Percentiles rank a stretch among this genome's conserved stretches.
These are phyloP conservation scores for Phania funesta DNA, from an alignment of 2,888 invertebrate genomes.

Conservation along the genomic window DNA sequence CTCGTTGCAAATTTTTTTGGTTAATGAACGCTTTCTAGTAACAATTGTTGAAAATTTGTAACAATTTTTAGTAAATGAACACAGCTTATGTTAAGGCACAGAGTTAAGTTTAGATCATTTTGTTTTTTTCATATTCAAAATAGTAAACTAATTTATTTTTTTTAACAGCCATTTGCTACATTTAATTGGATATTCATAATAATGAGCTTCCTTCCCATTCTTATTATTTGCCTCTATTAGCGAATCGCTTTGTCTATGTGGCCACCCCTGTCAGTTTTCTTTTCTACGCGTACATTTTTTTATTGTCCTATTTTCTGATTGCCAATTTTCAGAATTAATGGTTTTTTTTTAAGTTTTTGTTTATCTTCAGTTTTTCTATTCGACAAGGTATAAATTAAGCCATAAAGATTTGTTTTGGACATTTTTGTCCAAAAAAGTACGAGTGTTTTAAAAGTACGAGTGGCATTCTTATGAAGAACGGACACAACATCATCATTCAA, in stretches of 20 bases:
- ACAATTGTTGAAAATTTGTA: no score
- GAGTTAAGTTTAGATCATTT: no score
- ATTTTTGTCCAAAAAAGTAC: constrained; percentile 27
- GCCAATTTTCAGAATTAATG: constrained; percentile 42
- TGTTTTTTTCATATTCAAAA: no score
- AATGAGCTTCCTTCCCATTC: background rate
- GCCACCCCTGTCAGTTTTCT: background rate
- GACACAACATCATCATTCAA: constrained; percentile 57
- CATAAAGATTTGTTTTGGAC: constrained; percentile 48
- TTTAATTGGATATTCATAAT: no score
- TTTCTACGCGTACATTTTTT: constrained; percentile 11
- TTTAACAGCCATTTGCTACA: no score
- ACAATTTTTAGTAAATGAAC: no score
- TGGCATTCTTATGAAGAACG: constrained; percentile 10
- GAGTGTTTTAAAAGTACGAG: constrained; percentile 15
- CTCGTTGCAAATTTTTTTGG: no score
- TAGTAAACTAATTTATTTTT: no score
- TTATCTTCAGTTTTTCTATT: constrained; percentile 33
- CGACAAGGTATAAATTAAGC: constrained; percentile 59
- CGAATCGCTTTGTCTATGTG: background rate
- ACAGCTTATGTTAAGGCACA: no score
- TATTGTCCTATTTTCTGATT: constrained; percentile 25
- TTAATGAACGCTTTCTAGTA: no score
- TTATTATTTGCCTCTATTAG: background rate
- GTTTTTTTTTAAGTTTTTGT: constrained; percentile 43